Conservation (phyloP, 1,140 invertebrate genomes). For the Drosophila triauraria region DNA sequence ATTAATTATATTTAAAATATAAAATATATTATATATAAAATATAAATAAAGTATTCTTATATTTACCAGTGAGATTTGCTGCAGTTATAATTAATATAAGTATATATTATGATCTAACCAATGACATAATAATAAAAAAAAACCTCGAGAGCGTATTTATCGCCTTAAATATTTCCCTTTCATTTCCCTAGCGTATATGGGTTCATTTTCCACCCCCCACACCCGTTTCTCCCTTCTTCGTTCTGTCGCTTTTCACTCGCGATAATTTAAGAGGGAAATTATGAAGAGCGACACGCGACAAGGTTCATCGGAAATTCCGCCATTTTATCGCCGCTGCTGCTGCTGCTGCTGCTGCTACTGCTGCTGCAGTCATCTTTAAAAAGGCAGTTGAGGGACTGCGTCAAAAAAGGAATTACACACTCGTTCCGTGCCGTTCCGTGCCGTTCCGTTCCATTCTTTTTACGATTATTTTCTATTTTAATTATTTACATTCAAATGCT, state of each 20-base stretch:
- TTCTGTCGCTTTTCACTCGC: constrained; percentile 24
- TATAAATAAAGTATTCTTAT: too few relatives aligned
- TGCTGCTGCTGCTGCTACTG: constrained; percentile 3
- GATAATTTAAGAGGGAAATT: constrained; percentile 45
- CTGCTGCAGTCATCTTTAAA: constrained; percentile 36
- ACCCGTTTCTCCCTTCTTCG: too few relatives aligned
- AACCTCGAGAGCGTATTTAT: constrained; percentile 11
- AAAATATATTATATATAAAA: too few relatives aligned
- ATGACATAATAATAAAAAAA: too few relatives aligned
- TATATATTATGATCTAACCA: too few relatives aligned
- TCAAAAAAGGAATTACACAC: constrained; percentile 37
- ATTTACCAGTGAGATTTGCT: too few relatives aligned
- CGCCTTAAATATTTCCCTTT: constrained; percentile 13
- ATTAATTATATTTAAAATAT: too few relatives aligned
- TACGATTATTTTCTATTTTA: constrained; percentile 71
- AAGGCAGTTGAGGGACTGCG: constrained; percentile 31
- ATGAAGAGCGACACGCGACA: constrained; percentile 49
- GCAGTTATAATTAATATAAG: too few relatives aligned
- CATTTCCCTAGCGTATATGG: constrained; percentile 14
- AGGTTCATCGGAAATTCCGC: constrained; percentile 44
- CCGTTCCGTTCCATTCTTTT: constrained; percentile 16
- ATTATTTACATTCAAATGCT: constrained; percentile 71
- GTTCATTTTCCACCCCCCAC: neutral
- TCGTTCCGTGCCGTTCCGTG: constrained; percentile 7
- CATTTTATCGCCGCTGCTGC: constrained; percentile 28